phyloP scores from a whole-genome alignment of 2,113 vertebrate species.

The Psammodynastes pulverulentus region DNA sequence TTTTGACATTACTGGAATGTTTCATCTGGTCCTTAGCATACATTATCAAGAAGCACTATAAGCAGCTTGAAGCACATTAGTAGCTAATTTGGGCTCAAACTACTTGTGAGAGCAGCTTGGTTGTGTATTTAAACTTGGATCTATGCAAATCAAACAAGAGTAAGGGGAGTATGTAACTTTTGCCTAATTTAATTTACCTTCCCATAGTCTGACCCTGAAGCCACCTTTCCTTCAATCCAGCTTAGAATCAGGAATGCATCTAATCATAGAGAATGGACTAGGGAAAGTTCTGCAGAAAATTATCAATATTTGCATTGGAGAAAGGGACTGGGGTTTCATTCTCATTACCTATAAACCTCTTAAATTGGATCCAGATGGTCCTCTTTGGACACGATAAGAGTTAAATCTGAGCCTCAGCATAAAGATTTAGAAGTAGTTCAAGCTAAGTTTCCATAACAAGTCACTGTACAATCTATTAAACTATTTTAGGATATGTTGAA shows the following conservation, averaged over 20 bases:
- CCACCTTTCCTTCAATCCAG: not conserved
- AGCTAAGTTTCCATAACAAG: not conserved
- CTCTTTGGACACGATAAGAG: not conserved
- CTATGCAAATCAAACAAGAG: not conserved
- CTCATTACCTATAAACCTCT: not conserved
- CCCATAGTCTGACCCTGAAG: not conserved
- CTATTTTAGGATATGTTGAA: conserved; percentile 26
- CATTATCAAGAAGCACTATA: conserved; percentile 50
- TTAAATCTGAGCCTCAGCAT: not conserved
- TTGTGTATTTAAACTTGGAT: not conserved
- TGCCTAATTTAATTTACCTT: not conserved
- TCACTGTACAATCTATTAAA: not conserved
- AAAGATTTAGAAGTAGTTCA: not conserved
- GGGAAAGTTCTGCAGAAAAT: not conserved
- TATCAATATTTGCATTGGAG: not conserved
- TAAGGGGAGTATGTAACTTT: not conserved
- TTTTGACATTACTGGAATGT: conserved; percentile 60
- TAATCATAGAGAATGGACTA: not conserved
- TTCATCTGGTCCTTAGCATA: conserved; percentile 37
- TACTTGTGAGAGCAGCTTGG: not conserved
- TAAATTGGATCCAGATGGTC: not conserved
- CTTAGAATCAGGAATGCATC: not conserved
- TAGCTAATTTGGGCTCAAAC: conserved; percentile 18
- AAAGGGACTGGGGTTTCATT: not conserved
- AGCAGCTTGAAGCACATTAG: conserved; percentile 67